A percentile compares a stretch with the other conserved stretches of the same genome.
phyloP scores from a whole-genome alignment of 1,140 invertebrate genomes.

The Glossosoma conforme region DNA sequence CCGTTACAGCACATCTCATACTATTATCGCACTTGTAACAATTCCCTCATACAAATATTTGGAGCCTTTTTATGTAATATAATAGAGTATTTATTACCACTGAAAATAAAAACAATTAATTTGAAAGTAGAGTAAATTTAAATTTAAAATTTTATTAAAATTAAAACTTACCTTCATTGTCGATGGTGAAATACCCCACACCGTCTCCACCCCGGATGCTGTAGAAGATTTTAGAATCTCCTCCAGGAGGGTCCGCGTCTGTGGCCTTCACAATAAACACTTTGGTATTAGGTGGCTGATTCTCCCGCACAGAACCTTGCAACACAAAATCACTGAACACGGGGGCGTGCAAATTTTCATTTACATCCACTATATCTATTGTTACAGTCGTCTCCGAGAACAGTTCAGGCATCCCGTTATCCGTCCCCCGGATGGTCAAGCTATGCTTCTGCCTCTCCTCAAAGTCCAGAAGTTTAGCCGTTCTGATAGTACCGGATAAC shows the following conservation, averaged over 20 bases:
- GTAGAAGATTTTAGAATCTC: conserved; percentile 78
- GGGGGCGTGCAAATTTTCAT: conserved; percentile 84
- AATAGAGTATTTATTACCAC: too few relatives aligned
- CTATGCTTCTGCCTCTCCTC: conserved; percentile 85
- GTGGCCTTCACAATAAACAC: conserved; percentile 73
- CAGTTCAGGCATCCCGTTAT: conserved; percentile 69
- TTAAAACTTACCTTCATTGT: conserved; percentile 71
- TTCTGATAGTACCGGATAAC: conserved; percentile 77
- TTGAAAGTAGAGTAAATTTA: too few relatives aligned
- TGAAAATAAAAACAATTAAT: too few relatives aligned
- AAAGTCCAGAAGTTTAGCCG: conserved; percentile 73
- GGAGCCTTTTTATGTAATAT: too few relatives aligned
- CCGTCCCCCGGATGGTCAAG: conserved; percentile 75
- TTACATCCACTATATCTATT: conserved; percentile 89
- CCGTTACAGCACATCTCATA: too few relatives aligned
- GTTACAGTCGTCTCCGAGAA: conserved; percentile 70
- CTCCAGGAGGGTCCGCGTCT: conserved; percentile 72
- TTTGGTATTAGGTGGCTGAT: conserved; percentile 65
- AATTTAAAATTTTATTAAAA: too few relatives aligned
- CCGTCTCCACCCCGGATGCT: conserved; percentile 85
- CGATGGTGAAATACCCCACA: conserved; percentile 85
- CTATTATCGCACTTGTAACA: too few relatives aligned
- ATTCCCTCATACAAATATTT: too few relatives aligned
- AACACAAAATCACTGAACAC: conserved; percentile 78
- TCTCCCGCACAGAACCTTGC: conserved; percentile 66